Percentiles rank a stretch among this genome's conserved stretches.
Evolutionary conservation across 2,797 vertebrate genomes (phyloP).

Genomic region (Neomorphus geoffroyi): DNA sequence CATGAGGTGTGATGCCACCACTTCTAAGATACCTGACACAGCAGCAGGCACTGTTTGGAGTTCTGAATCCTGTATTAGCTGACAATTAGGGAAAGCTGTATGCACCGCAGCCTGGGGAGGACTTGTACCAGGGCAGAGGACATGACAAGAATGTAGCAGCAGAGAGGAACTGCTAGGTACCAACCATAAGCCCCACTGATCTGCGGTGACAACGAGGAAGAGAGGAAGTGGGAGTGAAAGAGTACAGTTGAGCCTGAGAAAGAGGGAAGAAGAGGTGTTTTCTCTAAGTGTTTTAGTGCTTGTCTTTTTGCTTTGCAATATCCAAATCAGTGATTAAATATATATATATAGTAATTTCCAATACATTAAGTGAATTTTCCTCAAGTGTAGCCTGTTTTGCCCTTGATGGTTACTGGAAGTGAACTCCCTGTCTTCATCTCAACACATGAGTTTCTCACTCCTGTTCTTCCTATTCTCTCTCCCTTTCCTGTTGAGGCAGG

Average conservation of each 20-base stretch:
- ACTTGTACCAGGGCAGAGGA: rapidly evolving
- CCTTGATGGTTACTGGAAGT: neutral
- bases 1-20: neutral
- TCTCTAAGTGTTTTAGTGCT: neutral
- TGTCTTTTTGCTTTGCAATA: neutral
- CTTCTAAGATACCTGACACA: neutral
- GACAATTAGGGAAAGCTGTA: neutral
- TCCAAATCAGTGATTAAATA: neutral
- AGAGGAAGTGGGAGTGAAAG: neutral
- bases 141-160: neutral
- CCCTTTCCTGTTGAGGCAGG: neutral
- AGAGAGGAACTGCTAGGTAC: neutral
- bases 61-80: neutral
- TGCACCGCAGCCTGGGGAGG: neutral
- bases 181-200: rapidly evolving
- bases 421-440: neutral
- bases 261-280: neutral
- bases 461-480: neutral
- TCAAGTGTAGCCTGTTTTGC: neutral
- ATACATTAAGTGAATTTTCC: neutral
- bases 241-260: neutral
- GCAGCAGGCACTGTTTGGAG: neutral
- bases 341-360: neutral
- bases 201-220: neutral
- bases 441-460: neutral